Conservation (phyloP, 2,888 invertebrate genomes). For the Eupsilia transversa region DNA sequence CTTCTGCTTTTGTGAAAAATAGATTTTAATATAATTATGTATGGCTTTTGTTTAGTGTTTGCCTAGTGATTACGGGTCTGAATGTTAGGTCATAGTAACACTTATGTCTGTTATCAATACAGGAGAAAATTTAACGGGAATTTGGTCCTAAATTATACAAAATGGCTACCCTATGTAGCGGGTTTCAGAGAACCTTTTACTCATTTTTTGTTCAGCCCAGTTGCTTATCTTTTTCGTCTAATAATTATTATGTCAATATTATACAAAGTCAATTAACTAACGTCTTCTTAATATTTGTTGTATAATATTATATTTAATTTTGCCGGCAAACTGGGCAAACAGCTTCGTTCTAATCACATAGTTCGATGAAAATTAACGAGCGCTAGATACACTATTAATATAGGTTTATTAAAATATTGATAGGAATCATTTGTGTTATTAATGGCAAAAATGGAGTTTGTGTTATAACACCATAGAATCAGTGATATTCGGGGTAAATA, state of each 20-base stretch:
- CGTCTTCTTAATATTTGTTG: constrained; percentile 39
- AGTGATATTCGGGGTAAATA: no score
- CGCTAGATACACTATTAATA: constrained; percentile 10
- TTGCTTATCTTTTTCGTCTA: constrained; percentile 32
- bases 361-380: constrained; percentile 25
- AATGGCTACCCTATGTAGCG: no score
- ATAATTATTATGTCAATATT: constrained; percentile 37
- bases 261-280: constrained; percentile 38
- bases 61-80: no score
- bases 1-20: no score
- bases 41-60: no score
- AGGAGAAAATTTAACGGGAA: no score
- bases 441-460: no score
- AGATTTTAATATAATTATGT: no score
- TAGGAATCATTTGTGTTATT: not conserved
- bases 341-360: constrained; percentile 16
- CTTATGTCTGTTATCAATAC: no score
- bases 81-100: no score
- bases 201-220: not conserved
- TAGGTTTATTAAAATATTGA: not conserved
- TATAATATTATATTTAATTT: constrained; percentile 31
- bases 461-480: no score
- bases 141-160: no score
- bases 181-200: not conserved
- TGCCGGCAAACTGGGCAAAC: constrained; percentile 22